Evolutionary conservation across 2,113 vertebrate genomes (phyloP), one percentile per base, ranked within the genome.

Genomic region (Zapus hudsonius): DNA sequence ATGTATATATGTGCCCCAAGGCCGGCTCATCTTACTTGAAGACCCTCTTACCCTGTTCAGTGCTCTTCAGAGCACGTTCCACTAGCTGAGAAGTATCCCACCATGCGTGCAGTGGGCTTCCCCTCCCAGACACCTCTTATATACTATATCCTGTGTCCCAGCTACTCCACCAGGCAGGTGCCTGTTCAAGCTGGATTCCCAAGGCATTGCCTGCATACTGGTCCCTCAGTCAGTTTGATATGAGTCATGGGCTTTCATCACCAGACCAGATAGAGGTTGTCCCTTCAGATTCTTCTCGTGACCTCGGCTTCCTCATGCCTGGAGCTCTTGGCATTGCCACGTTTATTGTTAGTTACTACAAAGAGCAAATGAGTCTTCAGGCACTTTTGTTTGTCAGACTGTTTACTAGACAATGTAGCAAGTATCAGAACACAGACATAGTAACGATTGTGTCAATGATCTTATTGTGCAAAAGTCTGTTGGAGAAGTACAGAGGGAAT

Each of bases 301-400:
- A 72, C 44, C 19, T 78, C 75, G 76, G 9, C 29, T 44, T 78
- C 64, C 42, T 42, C 19, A 27, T 94, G 6, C 55, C 29, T 9
- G 13, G 23, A 42, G 38, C 47, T 74, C 75, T 83, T 66, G 66
- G 64, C 33, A 42, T 52, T 47, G 69, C 76, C 44, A 47, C 0
- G 0, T 74, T 75, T 94, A 38, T 82, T 73, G 67, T 89, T 52
- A 64, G 22, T 87, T 52, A 25, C 55, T 27, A 64, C 3, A 11
- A 84, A 57, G 76, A 33, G 90, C 55, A 84, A 78, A 76, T 42
- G 33, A 66, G 44, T 74, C 90, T 95, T 81, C 2, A 73, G 87
- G 42, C 78, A 17, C 47, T 40, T 38, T 82, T 73, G 52, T 5
- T 42, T 69, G 81, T 57, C 47, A 80, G 86, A 44, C 52, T 81